Conservation (phyloP, 2,113 vertebrate genomes). For the Poeciliopsis occidentalis region DNA sequence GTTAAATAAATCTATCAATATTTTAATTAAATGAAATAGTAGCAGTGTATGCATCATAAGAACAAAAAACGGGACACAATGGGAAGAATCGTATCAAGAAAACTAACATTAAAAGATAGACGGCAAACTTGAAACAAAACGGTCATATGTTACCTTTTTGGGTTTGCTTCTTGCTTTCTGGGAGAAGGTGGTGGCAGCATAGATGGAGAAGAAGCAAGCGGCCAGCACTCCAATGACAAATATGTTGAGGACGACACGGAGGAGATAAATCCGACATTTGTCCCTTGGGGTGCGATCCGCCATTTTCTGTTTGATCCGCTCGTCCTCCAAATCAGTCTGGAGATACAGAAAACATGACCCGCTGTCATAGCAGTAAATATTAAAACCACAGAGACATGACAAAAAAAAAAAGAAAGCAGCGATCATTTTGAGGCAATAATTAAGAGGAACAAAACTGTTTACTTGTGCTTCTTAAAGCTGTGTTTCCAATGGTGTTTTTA, state of each 20-base stretch:
- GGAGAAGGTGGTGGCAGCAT: slow-evolving; percentile 88
- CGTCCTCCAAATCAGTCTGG: slow-evolving; percentile 92
- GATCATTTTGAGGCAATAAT: background rate
- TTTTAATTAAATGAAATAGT: too few relatives aligned
- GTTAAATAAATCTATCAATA: too few relatives aligned
- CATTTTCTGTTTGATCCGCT: slow-evolving; percentile 87
- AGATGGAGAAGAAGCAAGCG: slow-evolving; percentile 91
- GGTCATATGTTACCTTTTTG: slow-evolving; percentile 29
- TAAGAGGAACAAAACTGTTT: too few relatives aligned
- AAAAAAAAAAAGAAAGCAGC: background rate
- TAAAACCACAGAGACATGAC: too few relatives aligned
- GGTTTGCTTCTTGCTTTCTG: slow-evolving; percentile 72
- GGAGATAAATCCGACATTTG: slow-evolving; percentile 84
- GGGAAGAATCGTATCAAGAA: background rate
- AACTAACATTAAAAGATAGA: background rate
- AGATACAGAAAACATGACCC: slow-evolving; percentile 8
- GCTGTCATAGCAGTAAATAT: background rate
- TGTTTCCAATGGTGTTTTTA: too few relatives aligned
- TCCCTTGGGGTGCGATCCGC: slow-evolving; percentile 84
- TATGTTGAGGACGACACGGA: slow-evolving; percentile 87
- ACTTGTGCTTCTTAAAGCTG: too few relatives aligned
- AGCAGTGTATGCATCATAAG: too few relatives aligned
- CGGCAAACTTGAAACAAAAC: background rate
- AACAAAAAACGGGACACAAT: background rate
- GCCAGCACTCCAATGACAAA: slow-evolving; percentile 84